Evolutionary conservation across 2,888 invertebrate genomes (phyloP).

Genomic region (Philereme transversata): DNA sequence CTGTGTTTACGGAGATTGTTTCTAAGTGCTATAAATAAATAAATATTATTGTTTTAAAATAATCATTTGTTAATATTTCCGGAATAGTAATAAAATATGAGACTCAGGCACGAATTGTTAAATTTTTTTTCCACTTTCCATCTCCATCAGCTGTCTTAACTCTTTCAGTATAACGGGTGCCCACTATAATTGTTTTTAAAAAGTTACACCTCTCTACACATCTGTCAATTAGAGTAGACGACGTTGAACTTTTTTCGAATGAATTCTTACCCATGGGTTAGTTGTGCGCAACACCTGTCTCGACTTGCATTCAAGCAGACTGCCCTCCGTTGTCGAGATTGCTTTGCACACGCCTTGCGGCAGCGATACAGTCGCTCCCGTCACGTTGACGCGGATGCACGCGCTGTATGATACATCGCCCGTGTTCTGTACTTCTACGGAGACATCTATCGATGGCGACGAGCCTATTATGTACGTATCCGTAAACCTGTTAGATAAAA

Average conservation of each 20-base stretch:
- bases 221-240: too few species aligned
- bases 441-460: slow-evolving; percentile 38
- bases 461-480: slow-evolving; percentile 54
- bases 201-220: too few species aligned
- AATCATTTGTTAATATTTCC: not conserved
- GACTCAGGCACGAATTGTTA: too few species aligned
- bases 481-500: too few species aligned
- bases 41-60: not conserved
- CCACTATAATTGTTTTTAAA: too few species aligned
- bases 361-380: slow-evolving; percentile 35
- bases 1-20: slow-evolving; percentile 42
- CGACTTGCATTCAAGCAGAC: slow-evolving; percentile 9
- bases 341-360: slow-evolving; percentile 29
- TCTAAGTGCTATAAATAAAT: slow-evolving; percentile 33
- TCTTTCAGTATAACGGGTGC: too few species aligned
- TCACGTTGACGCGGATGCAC: slow-evolving; percentile 45
- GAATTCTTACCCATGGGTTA: slow-evolving; percentile 9
- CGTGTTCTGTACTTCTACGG: slow-evolving; percentile 44
- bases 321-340: not conserved
- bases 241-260: too few species aligned
- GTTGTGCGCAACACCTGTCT: slow-evolving; percentile 24
- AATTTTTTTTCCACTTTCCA: too few species aligned
- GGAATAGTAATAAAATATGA: too few species aligned
- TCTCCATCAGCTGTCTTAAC: too few species aligned
- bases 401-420: slow-evolving; percentile 61